Evolutionary conservation across 1,140 invertebrate genomes (phyloP), one percentile per base, ranked within the genome.

Genomic region (Triops cancriformis): DNA sequence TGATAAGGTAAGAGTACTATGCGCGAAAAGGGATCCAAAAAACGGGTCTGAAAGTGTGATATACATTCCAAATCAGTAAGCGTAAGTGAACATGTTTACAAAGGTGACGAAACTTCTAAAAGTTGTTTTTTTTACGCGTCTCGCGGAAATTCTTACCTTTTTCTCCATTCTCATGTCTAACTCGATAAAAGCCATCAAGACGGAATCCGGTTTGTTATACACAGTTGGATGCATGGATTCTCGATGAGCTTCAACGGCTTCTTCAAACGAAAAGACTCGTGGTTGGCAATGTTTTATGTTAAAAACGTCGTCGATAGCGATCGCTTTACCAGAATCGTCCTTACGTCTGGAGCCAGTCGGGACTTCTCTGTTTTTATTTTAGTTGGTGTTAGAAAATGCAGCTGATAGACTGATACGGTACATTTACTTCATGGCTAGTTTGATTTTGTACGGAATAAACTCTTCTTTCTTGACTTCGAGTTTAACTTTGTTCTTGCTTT

Each of bases 191-290:
- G 90, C 88, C 79, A 86, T 87, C 0, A 95, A 80, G 26, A 87
- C 81, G 12, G 91, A 88, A 84, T 90, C 86, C 1, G 91, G 90
- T 72, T 85, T 82, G 85, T 94, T 91, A 78, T 89, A 91, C 84
- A 94, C 89, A 43, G 90, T 89, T 0, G 92, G 91, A 83, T 94
- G 90, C 83, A 93, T 90, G 0, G 88, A 89, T 85, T 95, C 91
- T 74, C 90, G 87, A 82, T 93, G 90, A 80, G 86, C 88, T 77
- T 89, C 82, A 9, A 95, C 85, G n/a, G 92, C 92, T 82, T 94
- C 91, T 42, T 85, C 84, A 18, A 93, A 88, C 3, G 88, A 83
- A 84, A 91, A 92, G 0, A 89, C 83, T 80, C 86, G 86, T 87
- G 86, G 88, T 78, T 86, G 85, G 80, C 90, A 90, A 82, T 88